Percentiles rank a stretch among this genome's conserved stretches.
Evolutionary conservation across 2,888 invertebrate species (phyloP).

Genomic region (Quadriops clusia): DNA sequence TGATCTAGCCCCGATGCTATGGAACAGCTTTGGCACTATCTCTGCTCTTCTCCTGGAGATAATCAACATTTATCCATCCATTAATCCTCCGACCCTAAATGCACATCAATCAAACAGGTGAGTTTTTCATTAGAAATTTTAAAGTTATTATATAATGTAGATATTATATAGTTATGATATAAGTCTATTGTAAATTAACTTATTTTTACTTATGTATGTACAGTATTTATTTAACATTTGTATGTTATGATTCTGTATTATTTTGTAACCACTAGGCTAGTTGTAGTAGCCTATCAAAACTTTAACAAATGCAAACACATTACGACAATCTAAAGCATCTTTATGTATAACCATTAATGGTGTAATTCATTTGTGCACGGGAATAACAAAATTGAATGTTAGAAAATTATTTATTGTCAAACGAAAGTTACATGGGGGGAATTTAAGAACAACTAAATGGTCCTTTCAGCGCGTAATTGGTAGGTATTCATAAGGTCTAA

Average conservation of each 20-base stretch:
- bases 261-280: too few relatives aligned
- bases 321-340: too few relatives aligned
- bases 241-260: not conserved
- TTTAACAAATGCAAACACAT: too few relatives aligned
- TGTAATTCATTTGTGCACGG: too few relatives aligned
- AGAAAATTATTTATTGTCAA: too few relatives aligned
- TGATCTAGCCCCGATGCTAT: constrained; percentile 95
- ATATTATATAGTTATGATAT: constrained; percentile 1
- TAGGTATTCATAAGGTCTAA: too few relatives aligned
- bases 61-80: constrained; percentile 95
- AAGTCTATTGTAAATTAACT: not conserved
- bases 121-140: constrained; percentile 5
- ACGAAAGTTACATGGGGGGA: too few relatives aligned
- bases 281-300: too few relatives aligned
- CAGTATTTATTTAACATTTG: not conserved
- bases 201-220: not conserved
- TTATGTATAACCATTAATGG: too few relatives aligned
- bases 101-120: constrained; percentile 89
- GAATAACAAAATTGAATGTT: too few relatives aligned
- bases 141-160: not conserved
- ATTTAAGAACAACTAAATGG: too few relatives aligned
- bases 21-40: constrained; percentile 97
- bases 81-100: constrained; percentile 93
- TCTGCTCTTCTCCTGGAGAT: constrained; percentile 94
- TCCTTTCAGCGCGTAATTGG: too few relatives aligned